Percentiles rank a stretch among this genome's conserved stretches.
Evolutionary conservation across 2,888 invertebrate genomes (phyloP).

Genomic region (Eugnorisma glareosa): DNA sequence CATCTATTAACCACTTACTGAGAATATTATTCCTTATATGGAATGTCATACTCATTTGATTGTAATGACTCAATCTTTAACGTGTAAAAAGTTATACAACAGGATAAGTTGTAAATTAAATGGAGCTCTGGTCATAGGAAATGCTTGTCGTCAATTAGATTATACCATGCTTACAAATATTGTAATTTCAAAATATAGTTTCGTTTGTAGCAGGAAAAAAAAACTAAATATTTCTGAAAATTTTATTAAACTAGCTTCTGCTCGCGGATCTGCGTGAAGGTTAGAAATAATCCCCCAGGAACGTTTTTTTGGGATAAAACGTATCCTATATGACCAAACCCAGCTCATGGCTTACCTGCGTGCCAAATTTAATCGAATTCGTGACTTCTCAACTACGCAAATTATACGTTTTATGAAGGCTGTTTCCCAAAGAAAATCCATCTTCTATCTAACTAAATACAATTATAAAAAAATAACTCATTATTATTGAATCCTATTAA

Average conservation of each 20-base stretch:
- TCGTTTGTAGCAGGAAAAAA: neutral
- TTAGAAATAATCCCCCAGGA: neutral
- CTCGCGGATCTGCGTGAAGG: neutral
- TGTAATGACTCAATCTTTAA: slow-evolving; percentile 30
- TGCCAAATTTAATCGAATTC: neutral
- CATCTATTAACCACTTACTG: slow-evolving; percentile 25
- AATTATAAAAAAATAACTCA: neutral
- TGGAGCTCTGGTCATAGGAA: neutral
- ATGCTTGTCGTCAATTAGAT: neutral
- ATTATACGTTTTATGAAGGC: neutral
- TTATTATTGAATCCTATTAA: slow-evolving; percentile 9
- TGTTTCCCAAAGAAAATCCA: neutral
- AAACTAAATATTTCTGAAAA: too few relatives aligned
- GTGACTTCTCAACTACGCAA: neutral
- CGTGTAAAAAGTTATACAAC: neutral
- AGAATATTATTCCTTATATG: slow-evolving; percentile 10
- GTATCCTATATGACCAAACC: neutral
- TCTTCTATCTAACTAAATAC: neutral
- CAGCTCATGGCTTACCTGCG: neutral
- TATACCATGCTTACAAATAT: neutral
- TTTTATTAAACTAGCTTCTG: neutral
- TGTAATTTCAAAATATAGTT: neutral
- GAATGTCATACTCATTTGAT: slow-evolving; percentile 16
- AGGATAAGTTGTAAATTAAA: neutral
- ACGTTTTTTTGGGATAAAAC: neutral